These are phyloP conservation scores for Sarcophaga peregrina DNA, from an alignment of 1,140 invertebrate species.

Conservation along the genomic window DNA sequence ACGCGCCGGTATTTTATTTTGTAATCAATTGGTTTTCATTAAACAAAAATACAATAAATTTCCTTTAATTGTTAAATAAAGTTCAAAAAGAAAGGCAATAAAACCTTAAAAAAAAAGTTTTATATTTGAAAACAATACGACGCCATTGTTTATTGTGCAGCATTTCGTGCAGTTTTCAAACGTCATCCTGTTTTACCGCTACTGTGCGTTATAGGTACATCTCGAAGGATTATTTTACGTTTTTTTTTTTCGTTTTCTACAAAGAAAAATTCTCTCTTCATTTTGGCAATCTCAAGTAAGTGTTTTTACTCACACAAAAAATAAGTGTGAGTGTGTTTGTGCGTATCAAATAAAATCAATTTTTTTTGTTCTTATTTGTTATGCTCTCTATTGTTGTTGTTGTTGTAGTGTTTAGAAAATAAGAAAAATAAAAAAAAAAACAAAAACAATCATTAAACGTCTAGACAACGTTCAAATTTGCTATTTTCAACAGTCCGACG, in stretches of 20 bases:
- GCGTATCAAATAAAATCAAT: slow-evolving; percentile 12
- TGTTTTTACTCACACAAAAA: background rate
- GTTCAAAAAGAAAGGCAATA: background rate
- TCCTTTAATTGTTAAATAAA: background rate
- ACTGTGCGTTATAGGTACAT: too few relatives aligned
- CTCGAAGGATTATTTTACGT: background rate
- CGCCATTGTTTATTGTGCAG: slow-evolving; percentile 19
- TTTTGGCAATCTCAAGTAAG: slow-evolving; percentile 9
- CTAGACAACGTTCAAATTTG: slow-evolving; percentile 18
- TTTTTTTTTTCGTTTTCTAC: background rate
- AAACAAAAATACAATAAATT: background rate
- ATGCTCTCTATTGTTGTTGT: too few relatives aligned
- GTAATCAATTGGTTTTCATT: background rate
- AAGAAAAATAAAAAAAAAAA: too few relatives aligned
- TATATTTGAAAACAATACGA: slow-evolving; percentile 27
- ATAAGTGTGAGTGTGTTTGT: background rate
- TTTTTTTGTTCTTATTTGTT: background rate
- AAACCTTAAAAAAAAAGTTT: background rate
- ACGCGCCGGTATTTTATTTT: too few relatives aligned
- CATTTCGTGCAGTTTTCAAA: background rate
- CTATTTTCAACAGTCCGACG: background rate
- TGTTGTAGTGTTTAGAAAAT: too few relatives aligned
- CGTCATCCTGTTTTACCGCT: too few relatives aligned
- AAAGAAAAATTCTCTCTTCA: background rate
- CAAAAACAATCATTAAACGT: background rate